These are phyloP conservation scores for Aldrovandia affinis DNA, from an alignment of 2,797 vertebrate genomes.

Conservation along the genomic window DNA sequence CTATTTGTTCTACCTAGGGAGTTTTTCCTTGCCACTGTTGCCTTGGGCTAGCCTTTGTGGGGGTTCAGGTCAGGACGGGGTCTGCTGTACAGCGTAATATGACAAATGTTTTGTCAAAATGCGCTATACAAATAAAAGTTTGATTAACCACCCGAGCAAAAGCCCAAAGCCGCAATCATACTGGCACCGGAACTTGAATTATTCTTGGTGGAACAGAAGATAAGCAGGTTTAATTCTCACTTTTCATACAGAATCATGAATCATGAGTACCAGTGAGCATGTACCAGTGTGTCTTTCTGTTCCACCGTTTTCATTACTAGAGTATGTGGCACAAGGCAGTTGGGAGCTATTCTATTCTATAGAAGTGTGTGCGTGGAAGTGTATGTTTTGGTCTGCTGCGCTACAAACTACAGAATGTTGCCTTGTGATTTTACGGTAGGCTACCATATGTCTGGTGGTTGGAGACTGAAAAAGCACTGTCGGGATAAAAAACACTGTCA, in stretches of 20 bases:
- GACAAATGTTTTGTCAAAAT: no score
- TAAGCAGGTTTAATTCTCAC: slow-evolving; percentile 26
- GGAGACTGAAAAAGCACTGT: slow-evolving; percentile 18
- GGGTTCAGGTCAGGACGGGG: no score
- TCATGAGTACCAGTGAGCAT: slow-evolving; percentile 30
- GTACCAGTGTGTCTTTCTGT: slow-evolving; percentile 28
- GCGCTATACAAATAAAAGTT: no score
- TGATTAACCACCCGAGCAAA: no score
- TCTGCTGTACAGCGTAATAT: no score
- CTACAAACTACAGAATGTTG: slow-evolving; percentile 22
- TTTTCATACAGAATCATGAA: slow-evolving; percentile 24
- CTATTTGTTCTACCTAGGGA: no score
- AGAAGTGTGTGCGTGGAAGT: not conserved
- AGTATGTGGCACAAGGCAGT: slow-evolving; percentile 1
- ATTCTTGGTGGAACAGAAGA: slow-evolving; percentile 20
- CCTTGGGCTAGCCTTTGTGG: no score
- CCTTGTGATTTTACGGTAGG: slow-evolving; percentile 20
- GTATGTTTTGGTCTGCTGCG: slow-evolving; percentile 20
- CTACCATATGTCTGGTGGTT: slow-evolving; percentile 22
- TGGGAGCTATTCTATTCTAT: slow-evolving; percentile 27
- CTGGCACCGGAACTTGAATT: slow-evolving; percentile 38
- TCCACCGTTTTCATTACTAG: slow-evolving; percentile 23
- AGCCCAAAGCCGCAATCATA: slow-evolving; percentile 39
- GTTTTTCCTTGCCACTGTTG: no score
- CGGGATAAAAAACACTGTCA: slow-evolving; percentile 16